A percentile compares a stretch with the other conserved stretches of the same genome.
Evolutionary conservation across 2,888 invertebrate genomes (phyloP).

Genomic region (Melolontha melolontha): DNA sequence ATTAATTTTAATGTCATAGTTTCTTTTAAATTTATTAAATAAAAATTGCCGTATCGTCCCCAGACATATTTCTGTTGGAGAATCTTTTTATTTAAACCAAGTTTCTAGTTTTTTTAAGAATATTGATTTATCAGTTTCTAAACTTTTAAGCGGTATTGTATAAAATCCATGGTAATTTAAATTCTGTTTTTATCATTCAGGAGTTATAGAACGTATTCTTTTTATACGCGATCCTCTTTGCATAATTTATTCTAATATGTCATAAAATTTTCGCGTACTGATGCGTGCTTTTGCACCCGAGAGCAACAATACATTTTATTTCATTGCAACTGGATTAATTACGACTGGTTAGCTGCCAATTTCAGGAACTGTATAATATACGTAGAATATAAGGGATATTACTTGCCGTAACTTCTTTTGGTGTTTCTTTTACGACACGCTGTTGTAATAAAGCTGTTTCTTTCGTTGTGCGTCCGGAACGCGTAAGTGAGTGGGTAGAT

Average conservation of each 20-base stretch:
- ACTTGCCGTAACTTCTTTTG: neutral
- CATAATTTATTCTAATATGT: slow-evolving; percentile 5
- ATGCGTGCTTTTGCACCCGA: neutral
- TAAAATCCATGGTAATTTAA: neutral
- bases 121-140: too few relatives aligned
- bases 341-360: slow-evolving; percentile 11
- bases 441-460: too few relatives aligned
- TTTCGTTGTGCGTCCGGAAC: too few relatives aligned
- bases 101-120: too few relatives aligned
- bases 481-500: too few relatives aligned
- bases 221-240: neutral
- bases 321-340: slow-evolving; percentile 29
- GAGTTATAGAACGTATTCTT: neutral
- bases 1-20: too few relatives aligned
- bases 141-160: too few relatives aligned
- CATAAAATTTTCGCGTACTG: neutral
- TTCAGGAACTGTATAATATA: neutral
- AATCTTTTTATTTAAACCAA: too few relatives aligned
- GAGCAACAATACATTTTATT: slow-evolving; percentile 16
- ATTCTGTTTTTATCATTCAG: neutral
- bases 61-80: too few relatives aligned
- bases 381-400: neutral
- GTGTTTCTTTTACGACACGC: neutral
- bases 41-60: too few relatives aligned
- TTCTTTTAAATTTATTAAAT: too few relatives aligned